These are phyloP conservation scores for Standfussiana lucernea DNA, from an alignment of 2,888 invertebrate species.

Conservation along the genomic window DNA sequence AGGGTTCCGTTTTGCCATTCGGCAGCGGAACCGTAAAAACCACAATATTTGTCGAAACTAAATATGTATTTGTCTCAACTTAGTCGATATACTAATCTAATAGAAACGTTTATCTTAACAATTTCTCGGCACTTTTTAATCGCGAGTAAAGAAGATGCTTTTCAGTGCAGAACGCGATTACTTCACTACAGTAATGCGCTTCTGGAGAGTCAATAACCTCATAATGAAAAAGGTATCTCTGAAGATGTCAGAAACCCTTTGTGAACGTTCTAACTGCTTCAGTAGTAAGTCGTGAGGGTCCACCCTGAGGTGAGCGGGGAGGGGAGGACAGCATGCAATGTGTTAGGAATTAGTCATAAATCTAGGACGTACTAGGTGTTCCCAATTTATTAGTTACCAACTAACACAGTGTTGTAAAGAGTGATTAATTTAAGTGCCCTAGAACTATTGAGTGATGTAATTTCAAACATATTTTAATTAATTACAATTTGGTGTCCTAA, in stretches of 20 bases:
- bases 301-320: not conserved
- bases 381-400: conserved; percentile 42
- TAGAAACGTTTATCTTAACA: conserved; percentile 1
- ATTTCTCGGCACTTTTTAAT: not conserved
- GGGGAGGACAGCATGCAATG: not conserved
- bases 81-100: not conserved
- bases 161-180: not conserved
- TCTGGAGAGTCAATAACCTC: conserved; percentile 14
- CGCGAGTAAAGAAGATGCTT: not conserved
- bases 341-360: conserved; percentile 42
- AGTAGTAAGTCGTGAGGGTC: conserved; percentile 13
- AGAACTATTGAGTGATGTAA: not conserved
- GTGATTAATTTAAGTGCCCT: not conserved
- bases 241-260: conserved; percentile 12
- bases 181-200: conserved; percentile 3
- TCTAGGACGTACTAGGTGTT: conserved; percentile 30
- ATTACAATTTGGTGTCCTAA: not conserved
- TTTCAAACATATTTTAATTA: not conserved
- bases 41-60: not conserved
- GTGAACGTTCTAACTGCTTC: conserved; percentile 26
- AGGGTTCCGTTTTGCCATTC: not conserved
- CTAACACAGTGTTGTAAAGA: not conserved
- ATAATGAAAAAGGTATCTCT: conserved; percentile 33
- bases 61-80: not conserved
- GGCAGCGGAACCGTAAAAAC: not conserved